A percentile compares a stretch with the other conserved stretches of the same genome.
These are phyloP conservation scores for Euwallacea fornicatus DNA, from an alignment of 1,140 invertebrate genomes.

Conservation along the genomic window DNA sequence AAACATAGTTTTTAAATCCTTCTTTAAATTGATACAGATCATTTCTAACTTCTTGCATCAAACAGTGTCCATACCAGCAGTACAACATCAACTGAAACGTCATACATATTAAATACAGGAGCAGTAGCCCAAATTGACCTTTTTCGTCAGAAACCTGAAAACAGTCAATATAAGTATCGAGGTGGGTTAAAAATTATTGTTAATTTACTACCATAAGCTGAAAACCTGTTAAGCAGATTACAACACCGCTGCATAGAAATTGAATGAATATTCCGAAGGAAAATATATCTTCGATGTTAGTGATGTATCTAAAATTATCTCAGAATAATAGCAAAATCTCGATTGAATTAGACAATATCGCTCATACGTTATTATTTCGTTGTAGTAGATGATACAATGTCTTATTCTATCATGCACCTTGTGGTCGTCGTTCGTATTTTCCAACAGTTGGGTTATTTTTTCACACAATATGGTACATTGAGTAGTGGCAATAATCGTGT, in stretches of 20 bases:
- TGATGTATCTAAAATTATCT: conserved; percentile 35
- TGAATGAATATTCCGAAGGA: conserved; percentile 43
- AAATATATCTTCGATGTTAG: conserved; percentile 38
- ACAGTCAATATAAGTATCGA: not conserved
- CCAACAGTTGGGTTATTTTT: conserved; percentile 28
- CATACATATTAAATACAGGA: conserved; percentile 41
- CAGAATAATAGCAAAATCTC: not conserved
- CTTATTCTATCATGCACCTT: conserved; percentile 14
- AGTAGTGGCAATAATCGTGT: conserved; percentile 26
- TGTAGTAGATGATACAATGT: conserved; percentile 34
- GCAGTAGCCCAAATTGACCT: conserved; percentile 32
- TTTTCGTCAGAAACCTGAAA: conserved; percentile 38
- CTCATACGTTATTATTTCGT: not conserved
- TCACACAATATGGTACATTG: conserved; percentile 36
- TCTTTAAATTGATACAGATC: not conserved
- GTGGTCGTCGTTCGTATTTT: conserved; percentile 1
- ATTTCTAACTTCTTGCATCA: conserved; percentile 34
- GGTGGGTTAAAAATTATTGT: not conserved
- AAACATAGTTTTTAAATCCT: conserved; percentile 13
- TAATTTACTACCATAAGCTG: conserved; percentile 38
- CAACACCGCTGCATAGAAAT: conserved; percentile 43
- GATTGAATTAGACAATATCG: too few species aligned
- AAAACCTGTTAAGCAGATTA: conserved; percentile 45
- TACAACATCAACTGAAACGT: conserved; percentile 42
- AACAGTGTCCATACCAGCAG: conserved; percentile 44